phyloP scores from a whole-genome alignment of 1,140 invertebrate genomes.

The Drosophila sp. region DNA sequence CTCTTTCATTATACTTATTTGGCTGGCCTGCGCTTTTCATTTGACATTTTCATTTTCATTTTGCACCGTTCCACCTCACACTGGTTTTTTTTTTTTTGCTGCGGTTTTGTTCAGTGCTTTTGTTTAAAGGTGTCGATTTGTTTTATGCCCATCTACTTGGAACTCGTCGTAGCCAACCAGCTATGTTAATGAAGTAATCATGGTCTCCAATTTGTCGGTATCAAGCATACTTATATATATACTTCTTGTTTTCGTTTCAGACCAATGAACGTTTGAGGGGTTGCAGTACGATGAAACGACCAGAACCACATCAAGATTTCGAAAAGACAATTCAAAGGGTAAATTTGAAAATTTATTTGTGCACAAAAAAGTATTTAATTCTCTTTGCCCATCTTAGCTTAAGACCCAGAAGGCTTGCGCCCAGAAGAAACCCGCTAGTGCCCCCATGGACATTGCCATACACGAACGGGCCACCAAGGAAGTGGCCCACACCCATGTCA shows the following conservation, averaged over 20 bases:
- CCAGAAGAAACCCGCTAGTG: conserved; percentile 70
- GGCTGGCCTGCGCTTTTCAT: conserved; percentile 61
- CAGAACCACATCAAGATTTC: conserved; percentile 81
- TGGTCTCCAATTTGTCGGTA: conserved; percentile 15
- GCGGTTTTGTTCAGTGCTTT: conserved; percentile 39
- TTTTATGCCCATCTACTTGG: conserved; percentile 36
- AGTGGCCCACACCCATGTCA: conserved; percentile 70
- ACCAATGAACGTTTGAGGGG: conserved; percentile 71
- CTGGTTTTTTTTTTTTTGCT: conserved; percentile 9
- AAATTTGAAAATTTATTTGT: conserved; percentile 43
- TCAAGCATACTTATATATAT: not conserved
- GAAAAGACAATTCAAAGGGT: conserved; percentile 82
- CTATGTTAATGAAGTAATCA: conserved; percentile 75
- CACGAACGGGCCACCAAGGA: conserved; percentile 77
- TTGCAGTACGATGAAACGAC: conserved; percentile 77
- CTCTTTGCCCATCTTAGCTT: conserved; percentile 42
- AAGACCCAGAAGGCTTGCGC: conserved; percentile 81
- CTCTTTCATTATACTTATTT: conserved; percentile 73
- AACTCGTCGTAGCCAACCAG: conserved; percentile 4
- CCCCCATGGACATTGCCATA: conserved; percentile 68
- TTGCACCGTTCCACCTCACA: not conserved
- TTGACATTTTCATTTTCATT: conserved; percentile 66
- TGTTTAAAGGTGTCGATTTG: conserved; percentile 75
- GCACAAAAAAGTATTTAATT: not conserved
- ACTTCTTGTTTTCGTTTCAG: conserved; percentile 37